phyloP scores from a whole-genome alignment of 2,797 vertebrate species.

The Cyclopterus lumpus region DNA sequence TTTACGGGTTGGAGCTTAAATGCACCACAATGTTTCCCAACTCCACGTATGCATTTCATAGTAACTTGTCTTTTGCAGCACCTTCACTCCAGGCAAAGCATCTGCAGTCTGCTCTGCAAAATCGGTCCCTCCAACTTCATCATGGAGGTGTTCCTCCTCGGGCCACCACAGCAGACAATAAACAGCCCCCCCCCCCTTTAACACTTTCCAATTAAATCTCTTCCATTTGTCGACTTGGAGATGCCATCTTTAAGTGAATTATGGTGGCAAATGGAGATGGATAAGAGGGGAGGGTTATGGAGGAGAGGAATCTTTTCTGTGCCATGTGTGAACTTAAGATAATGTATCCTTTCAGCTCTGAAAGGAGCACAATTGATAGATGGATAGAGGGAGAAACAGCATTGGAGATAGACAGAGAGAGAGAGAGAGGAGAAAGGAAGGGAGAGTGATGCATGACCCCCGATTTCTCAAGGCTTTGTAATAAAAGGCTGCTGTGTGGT shows the following conservation, averaged over 20 bases:
- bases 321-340: constrained; percentile 61
- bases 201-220: constrained; percentile 75
- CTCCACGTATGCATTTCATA: constrained; percentile 24
- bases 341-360: constrained; percentile 65
- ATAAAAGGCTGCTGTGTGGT: constrained; percentile 76
- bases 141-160: constrained; percentile 41
- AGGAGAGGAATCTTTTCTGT: constrained; percentile 35
- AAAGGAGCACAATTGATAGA: constrained; percentile 68
- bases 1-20: background rate
- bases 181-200: constrained; percentile 59
- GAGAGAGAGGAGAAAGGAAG: constrained; percentile 37
- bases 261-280: constrained; percentile 61
- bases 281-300: constrained; percentile 48
- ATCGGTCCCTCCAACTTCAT: constrained; percentile 52
- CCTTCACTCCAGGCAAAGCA: constrained; percentile 37
- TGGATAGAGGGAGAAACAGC: constrained; percentile 61
- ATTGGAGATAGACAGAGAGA: constrained; percentile 46
- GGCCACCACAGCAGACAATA: constrained; percentile 51
- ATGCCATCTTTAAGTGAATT: constrained; percentile 74
- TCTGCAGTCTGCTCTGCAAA: constrained; percentile 43
- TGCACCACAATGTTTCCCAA: background rate
- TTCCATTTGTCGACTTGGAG: constrained; percentile 71
- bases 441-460: constrained; percentile 74
- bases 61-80: constrained; percentile 11
- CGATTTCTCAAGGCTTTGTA: constrained; percentile 79